Conservation (phyloP, 2,888 invertebrate genomes). For the Bimastos eiseni region DNA sequence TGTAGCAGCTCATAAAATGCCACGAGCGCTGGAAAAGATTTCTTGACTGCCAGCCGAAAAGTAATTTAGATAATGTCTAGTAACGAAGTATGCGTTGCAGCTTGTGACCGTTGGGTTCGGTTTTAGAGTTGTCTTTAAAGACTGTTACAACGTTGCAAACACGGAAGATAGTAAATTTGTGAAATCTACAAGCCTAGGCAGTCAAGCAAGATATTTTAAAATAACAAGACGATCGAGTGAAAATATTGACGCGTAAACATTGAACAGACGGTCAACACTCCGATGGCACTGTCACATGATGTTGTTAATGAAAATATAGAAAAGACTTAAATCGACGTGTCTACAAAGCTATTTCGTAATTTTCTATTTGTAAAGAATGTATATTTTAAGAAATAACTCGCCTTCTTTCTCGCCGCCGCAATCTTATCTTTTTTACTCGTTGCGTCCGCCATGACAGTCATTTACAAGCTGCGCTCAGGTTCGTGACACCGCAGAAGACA, state of each 20-base stretch:
- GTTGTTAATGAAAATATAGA: neutral
- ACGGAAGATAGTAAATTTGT: neutral
- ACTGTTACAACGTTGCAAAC: neutral
- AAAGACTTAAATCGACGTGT: neutral
- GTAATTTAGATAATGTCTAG: neutral
- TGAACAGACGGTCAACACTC: neutral
- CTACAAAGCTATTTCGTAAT: neutral
- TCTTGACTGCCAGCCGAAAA: neutral
- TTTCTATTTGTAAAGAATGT: neutral
- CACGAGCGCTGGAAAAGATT: no score
- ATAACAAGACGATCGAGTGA: neutral
- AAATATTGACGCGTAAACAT: neutral
- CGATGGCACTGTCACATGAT: neutral
- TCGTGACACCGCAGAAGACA: neutral
- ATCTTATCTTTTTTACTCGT: conserved; percentile 44
- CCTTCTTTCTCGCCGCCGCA: conserved; percentile 45
- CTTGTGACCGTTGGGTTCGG: neutral
- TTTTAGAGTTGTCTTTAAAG: neutral
- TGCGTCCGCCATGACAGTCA: conserved; percentile 42
- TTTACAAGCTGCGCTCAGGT: neutral
- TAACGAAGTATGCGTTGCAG: neutral
- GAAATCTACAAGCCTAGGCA: neutral
- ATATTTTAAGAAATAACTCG: conserved; percentile 25
- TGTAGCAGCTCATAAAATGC: no score
- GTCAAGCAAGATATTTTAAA: neutral